A percentile compares a stretch with the other conserved stretches of the same genome.
phyloP scores from a whole-genome alignment of 2,888 invertebrate genomes.

The Nasonia oneida region DNA sequence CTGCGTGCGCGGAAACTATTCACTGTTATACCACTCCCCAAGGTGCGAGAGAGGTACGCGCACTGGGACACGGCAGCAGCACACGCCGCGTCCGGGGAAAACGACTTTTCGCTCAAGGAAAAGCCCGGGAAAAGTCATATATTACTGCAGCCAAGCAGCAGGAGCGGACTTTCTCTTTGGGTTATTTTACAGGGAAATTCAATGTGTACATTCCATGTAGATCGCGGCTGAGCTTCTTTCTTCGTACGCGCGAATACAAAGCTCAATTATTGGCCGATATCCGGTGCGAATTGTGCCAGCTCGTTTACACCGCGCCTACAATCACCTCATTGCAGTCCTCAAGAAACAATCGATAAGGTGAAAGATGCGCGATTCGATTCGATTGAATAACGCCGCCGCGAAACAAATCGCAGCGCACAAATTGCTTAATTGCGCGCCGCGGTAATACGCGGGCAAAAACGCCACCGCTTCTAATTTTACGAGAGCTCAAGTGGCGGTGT shows the following conservation, averaged over 20 bases:
- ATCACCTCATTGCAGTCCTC: not conserved
- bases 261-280: too few species aligned
- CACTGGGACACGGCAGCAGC: constrained; percentile 40
- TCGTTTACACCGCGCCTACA: too few species aligned
- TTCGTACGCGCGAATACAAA: not conserved
- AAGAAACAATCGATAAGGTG: not conserved
- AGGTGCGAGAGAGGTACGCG: constrained; percentile 34
- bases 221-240: not conserved
- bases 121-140: constrained; percentile 26
- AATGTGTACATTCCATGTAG: constrained; percentile 5
- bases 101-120: constrained; percentile 47
- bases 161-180: not conserved
- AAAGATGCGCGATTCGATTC: not conserved
- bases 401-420: not conserved
- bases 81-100: constrained; percentile 39
- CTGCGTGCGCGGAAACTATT: constrained; percentile 55
- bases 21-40: constrained; percentile 56
- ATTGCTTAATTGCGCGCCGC: not conserved
- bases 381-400: not conserved
- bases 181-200: constrained; percentile 20
- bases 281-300: too few species aligned
- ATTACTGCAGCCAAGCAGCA: constrained; percentile 11
- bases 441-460: not conserved
- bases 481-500: too few species aligned
- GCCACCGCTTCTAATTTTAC: not conserved